A percentile compares a stretch with the other conserved stretches of the same genome.
These are phyloP conservation scores for Hypercompe scribonia DNA, from an alignment of 2,888 invertebrate genomes.

Conservation along the genomic window DNA sequence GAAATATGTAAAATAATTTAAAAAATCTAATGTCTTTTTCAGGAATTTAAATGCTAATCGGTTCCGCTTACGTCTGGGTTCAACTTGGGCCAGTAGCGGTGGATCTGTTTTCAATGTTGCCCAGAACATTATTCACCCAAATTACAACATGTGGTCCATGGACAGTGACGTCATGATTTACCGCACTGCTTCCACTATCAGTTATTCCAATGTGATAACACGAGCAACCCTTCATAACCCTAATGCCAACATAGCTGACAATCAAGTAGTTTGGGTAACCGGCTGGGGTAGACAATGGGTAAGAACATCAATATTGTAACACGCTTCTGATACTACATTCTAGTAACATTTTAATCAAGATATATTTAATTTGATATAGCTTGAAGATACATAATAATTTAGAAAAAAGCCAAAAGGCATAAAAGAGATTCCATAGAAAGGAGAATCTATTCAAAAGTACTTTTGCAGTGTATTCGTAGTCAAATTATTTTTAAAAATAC, in stretches of 20 bases:
- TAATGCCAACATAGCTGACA: constrained; percentile 43
- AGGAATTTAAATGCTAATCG: neutral
- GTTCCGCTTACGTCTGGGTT: constrained; percentile 45
- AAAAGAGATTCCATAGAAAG: too few species aligned
- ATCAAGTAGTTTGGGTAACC: neutral
- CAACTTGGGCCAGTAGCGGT: constrained; percentile 52
- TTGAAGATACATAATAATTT: too few species aligned
- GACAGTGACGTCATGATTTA: neutral
- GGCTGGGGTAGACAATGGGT: constrained; percentile 8
- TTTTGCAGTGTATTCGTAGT: too few species aligned
- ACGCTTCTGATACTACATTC: too few species aligned
- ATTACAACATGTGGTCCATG: constrained; percentile 8
- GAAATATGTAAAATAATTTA: constrained; percentile 2
- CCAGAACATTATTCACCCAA: too few species aligned
- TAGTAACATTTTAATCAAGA: too few species aligned
- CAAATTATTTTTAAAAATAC: too few species aligned
- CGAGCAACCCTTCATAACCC: constrained; percentile 54
- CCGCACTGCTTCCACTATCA: constrained; percentile 17
- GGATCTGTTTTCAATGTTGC: constrained; percentile 32
- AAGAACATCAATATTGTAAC: too few species aligned
- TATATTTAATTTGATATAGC: too few species aligned
- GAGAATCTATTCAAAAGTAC: too few species aligned
- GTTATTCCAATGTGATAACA: constrained; percentile 26
- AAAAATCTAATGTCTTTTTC: neutral
- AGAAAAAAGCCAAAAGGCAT: too few species aligned